Conservation (phyloP, 2,888 invertebrate species). For the Linnaemya vulpina region DNA sequence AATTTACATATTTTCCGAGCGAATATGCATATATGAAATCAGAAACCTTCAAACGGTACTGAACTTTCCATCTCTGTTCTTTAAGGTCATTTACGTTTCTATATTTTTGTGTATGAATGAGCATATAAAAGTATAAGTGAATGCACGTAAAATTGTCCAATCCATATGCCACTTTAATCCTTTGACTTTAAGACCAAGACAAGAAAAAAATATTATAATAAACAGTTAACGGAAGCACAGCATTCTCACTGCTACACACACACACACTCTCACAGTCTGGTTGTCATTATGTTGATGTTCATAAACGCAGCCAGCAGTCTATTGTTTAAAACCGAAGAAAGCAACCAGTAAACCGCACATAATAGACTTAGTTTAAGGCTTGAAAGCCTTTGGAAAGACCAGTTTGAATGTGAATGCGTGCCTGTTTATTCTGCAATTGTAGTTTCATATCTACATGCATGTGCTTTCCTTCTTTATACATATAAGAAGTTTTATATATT, state of each 20-base stretch:
- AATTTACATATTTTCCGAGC: too few species aligned
- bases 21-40: too few species aligned
- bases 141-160: conserved; percentile 51
- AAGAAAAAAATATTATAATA: conserved; percentile 14
- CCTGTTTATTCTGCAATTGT: not conserved
- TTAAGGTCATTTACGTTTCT: not conserved
- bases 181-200: conserved; percentile 53
- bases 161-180: conserved; percentile 59
- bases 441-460: not conserved
- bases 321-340: conserved; percentile 54
- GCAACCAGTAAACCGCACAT: conserved; percentile 70
- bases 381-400: conserved; percentile 41
- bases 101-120: not conserved
- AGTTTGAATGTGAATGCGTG: conserved; percentile 2
- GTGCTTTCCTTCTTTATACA: not conserved
- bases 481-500: not conserved
- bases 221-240: not conserved
- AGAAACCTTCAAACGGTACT: not conserved
- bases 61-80: conserved; percentile 1
- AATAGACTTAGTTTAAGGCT: conserved; percentile 57
- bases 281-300: conserved; percentile 20
- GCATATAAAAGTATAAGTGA: not conserved
- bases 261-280: conserved; percentile 1
- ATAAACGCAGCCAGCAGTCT: conserved; percentile 38
- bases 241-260: not conserved